These are phyloP conservation scores for Aphis craccivora DNA, from an alignment of 1,140 invertebrate species.

Conservation along the genomic window DNA sequence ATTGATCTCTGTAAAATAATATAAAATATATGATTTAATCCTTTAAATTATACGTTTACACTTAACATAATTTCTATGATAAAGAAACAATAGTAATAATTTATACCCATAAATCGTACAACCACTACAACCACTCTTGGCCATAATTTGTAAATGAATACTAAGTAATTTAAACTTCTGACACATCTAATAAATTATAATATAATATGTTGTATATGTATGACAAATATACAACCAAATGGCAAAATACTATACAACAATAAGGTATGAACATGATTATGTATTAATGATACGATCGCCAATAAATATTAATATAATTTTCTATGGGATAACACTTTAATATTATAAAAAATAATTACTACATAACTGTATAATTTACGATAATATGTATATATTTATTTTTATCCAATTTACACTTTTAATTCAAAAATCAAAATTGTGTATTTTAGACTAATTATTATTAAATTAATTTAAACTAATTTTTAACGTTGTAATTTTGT, in stretches of 20 bases:
- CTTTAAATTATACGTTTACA: neutral
- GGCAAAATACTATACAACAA: neutral
- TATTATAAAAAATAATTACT: neutral
- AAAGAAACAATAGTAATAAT: slow-evolving; percentile 12
- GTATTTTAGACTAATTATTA: slow-evolving; percentile 1
- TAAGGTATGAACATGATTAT: neutral
- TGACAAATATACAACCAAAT: neutral
- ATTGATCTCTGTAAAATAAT: slow-evolving; percentile 5
- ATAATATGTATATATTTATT: neutral
- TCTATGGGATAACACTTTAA: neutral
- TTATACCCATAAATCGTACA: neutral
- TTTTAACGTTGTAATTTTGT: neutral
- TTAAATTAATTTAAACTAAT: slow-evolving; percentile 20
- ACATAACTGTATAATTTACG: too few species aligned
- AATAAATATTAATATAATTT: neutral
- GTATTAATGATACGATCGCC: neutral
- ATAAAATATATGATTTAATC: neutral
- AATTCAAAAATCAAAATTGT: neutral
- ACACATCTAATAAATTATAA: slow-evolving; percentile 6
- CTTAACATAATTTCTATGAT: neutral
- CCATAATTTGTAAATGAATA: slow-evolving; percentile 13
- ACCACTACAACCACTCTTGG: neutral
- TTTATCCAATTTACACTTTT: neutral
- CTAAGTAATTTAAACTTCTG: neutral
- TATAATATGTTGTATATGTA: neutral